These are phyloP conservation scores for Enoplosus armatus DNA, from an alignment of 2,797 vertebrate species.

Conservation along the genomic window DNA sequence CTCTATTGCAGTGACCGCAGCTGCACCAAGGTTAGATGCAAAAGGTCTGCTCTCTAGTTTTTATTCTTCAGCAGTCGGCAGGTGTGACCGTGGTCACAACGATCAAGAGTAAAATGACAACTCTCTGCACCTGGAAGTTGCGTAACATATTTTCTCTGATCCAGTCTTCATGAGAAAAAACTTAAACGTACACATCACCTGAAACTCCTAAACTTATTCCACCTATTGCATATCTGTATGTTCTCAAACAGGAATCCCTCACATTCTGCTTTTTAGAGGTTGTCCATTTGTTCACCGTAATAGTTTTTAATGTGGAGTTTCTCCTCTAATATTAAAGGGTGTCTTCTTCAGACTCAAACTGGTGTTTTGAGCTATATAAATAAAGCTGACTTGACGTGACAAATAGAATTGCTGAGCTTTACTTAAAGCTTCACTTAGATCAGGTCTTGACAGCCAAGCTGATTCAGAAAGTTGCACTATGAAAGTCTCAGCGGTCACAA, in stretches of 20 bases:
- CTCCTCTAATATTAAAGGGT: background rate
- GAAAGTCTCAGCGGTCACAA: conserved; percentile 3
- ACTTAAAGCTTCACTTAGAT: conserved; percentile 1
- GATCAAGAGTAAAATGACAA: conserved; percentile 13
- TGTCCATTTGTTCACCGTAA: background rate
- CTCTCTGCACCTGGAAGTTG: background rate
- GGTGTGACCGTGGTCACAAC: conserved; percentile 4
- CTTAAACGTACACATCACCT: background rate
- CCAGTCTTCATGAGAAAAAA: background rate
- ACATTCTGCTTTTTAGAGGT: background rate
- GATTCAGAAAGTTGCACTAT: background rate
- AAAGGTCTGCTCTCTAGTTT: conserved; percentile 1
- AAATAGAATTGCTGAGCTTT: conserved; percentile 6
- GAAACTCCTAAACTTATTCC: background rate
- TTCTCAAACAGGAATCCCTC: background rate
- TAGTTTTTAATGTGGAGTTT: background rate
- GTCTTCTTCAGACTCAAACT: background rate
- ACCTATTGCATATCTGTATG: background rate
- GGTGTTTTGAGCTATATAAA: background rate
- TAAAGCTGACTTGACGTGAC: background rate
- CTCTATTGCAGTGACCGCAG: conserved; percentile 15
- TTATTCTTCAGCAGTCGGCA: conserved; percentile 5
- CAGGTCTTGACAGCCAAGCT: background rate
- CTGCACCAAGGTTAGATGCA: conserved; percentile 7
- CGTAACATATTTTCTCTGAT: background rate